Percentiles rank a stretch among this genome's conserved stretches.
Conservation (phyloP, 2,888 invertebrate genomes). For the Pemphredon lugubris region DNA sequence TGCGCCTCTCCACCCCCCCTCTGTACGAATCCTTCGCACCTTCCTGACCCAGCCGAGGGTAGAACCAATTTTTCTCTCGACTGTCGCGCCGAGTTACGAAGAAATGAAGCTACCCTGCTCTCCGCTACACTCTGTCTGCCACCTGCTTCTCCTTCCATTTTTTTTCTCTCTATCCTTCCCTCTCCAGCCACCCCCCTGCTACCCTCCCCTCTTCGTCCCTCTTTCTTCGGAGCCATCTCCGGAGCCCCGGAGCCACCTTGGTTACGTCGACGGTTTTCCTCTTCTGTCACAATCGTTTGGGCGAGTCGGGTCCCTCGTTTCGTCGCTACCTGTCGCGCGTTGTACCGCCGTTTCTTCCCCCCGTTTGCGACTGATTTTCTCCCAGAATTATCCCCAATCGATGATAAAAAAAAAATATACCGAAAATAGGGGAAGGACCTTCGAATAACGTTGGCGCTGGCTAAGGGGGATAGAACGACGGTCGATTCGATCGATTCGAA, state of each 20-base stretch:
- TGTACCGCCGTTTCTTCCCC: not conserved
- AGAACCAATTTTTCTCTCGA: conserved; percentile 78
- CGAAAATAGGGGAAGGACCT: too few relatives aligned
- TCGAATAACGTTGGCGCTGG: too few relatives aligned
- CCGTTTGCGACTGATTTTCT: not conserved
- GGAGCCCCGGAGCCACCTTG: conserved; percentile 23
- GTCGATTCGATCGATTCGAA: not conserved
- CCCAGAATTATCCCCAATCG: too few relatives aligned
- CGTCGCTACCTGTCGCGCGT: conserved; percentile 2
- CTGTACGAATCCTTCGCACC: conserved; percentile 60
- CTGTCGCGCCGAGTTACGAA: conserved; percentile 78
- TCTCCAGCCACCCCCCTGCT: conserved; percentile 9
- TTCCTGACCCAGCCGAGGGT: conserved; percentile 57
- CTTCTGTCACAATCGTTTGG: conserved; percentile 47
- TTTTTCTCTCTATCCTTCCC: not conserved
- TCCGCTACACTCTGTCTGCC: conserved; percentile 54
- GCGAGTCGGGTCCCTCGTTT: conserved; percentile 8
- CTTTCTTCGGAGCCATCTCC: conserved; percentile 21
- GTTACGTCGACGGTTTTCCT: conserved; percentile 50
- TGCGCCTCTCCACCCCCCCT: not conserved
- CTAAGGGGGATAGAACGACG: too few relatives aligned
- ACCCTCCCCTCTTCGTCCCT: not conserved
- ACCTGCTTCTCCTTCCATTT: conserved; percentile 38
- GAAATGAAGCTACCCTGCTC: conserved; percentile 70
- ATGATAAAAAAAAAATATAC: too few relatives aligned